Conservation (phyloP, 2,888 invertebrate species). For the Parapristionchus giblindavisi region DNA sequence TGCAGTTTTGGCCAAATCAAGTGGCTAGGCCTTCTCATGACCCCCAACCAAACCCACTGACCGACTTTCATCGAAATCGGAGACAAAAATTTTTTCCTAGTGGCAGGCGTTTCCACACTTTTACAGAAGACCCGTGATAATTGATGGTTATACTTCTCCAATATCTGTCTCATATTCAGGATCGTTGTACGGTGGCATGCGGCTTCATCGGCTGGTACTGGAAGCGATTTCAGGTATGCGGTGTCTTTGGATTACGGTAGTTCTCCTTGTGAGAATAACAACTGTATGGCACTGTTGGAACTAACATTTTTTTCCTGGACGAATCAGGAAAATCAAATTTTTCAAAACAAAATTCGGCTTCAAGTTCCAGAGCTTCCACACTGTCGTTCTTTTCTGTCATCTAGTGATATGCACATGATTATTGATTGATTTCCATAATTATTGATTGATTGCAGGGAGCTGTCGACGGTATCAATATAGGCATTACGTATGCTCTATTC, state of each 20-base stretch:
- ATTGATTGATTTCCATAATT: neutral
- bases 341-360: too few species aligned
- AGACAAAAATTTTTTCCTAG: too few species aligned
- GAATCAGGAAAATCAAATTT: too few species aligned
- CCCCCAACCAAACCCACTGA: too few species aligned
- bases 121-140: too few species aligned
- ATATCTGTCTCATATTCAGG: slow-evolving; percentile 46
- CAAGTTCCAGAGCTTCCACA: too few species aligned
- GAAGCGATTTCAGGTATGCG: slow-evolving; percentile 55
- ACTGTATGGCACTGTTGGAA: neutral
- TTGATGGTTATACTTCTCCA: too few species aligned
- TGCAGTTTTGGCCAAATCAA: too few species aligned
- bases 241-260: neutral
- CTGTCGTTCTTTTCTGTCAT: neutral
- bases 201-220: slow-evolving; percentile 69
- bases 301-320: neutral
- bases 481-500: slow-evolving; percentile 54
- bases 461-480: slow-evolving; percentile 66
- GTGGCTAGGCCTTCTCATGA: too few species aligned
- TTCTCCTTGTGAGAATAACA: neutral
- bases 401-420: neutral
- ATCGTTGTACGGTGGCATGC: slow-evolving; percentile 56
- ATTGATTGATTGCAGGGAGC: slow-evolving; percentile 54
- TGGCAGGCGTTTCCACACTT: too few species aligned
- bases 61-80: too few species aligned